Conservation (phyloP, 2,888 invertebrate genomes). For the Himalopsyche tibetana region DNA sequence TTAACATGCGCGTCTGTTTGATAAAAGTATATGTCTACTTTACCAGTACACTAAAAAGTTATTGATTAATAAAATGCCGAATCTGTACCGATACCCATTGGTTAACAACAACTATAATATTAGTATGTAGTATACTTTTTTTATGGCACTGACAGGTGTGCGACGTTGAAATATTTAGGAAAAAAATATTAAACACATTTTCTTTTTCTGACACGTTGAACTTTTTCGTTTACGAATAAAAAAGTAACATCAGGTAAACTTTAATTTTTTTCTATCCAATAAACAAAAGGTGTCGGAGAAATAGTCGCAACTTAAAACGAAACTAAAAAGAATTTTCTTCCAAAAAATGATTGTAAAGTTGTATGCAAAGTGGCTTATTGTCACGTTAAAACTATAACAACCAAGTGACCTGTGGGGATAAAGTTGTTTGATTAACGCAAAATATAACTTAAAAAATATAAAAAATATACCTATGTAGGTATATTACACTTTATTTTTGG, state of each 20-base stretch:
- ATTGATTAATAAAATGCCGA: too few species aligned
- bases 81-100: background rate
- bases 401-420: too few species aligned
- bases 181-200: constrained; percentile 38
- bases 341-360: background rate
- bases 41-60: too few species aligned
- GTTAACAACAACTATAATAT: background rate
- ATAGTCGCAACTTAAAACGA: background rate
- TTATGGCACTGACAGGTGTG: constrained; percentile 10
- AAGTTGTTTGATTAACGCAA: too few species aligned
- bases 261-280: constrained; percentile 3
- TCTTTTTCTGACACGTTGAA: constrained; percentile 19
- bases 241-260: constrained; percentile 32
- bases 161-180: constrained; percentile 30
- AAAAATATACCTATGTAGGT: too few species aligned
- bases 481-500: too few species aligned
- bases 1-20: too few species aligned
- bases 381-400: too few species aligned
- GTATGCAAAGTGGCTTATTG: background rate
- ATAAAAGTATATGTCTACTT: too few species aligned
- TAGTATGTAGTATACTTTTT: background rate
- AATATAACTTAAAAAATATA: too few species aligned
- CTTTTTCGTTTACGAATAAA: constrained; percentile 40
- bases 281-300: constrained; percentile 9
- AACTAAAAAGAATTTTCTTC: background rate